phyloP scores from a whole-genome alignment of 35 echinoderm and acorn worm genomes.

The Lytechinus variegatus region DNA sequence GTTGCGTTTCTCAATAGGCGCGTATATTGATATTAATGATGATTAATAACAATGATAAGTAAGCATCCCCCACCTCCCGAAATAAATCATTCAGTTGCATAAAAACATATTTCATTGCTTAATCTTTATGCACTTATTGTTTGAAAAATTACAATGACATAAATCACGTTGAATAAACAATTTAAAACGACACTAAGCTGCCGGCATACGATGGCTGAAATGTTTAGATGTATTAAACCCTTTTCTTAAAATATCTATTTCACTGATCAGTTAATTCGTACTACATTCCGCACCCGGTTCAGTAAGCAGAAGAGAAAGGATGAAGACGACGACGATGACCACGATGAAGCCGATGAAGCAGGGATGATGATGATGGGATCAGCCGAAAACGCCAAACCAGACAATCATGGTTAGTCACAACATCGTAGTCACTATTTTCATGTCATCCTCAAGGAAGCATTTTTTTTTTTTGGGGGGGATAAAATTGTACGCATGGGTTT shows the following conservation, averaged over 20 bases:
- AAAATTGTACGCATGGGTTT: not conserved
- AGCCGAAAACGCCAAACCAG: not conserved
- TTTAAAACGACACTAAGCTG: too few species aligned
- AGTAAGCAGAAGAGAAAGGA: slow-evolving; percentile 13
- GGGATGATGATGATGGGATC: not conserved
- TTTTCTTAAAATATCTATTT: not conserved
- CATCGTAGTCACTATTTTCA: not conserved
- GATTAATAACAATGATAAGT: not conserved
- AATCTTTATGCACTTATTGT: not conserved
- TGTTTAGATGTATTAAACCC: too few species aligned
- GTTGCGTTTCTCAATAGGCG: too few species aligned
- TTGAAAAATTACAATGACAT: not conserved
- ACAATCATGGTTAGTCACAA: not conserved
- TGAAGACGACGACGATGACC: not conserved
- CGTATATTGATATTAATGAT: not conserved
- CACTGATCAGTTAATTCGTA: slow-evolving; percentile 37
- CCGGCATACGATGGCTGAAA: too few species aligned
- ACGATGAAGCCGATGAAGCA: not conserved
- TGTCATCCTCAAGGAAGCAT: not conserved
- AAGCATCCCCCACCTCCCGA: too few species aligned
- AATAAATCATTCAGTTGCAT: not conserved
- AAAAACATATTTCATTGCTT: not conserved
- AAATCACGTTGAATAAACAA: too few species aligned
- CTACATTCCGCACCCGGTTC: slow-evolving; percentile 43
- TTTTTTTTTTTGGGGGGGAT: not conserved